Percentiles rank a stretch among this genome's conserved stretches.
phyloP scores from a whole-genome alignment of 2,113 vertebrate species.

The Corvus hawaiiensis region DNA sequence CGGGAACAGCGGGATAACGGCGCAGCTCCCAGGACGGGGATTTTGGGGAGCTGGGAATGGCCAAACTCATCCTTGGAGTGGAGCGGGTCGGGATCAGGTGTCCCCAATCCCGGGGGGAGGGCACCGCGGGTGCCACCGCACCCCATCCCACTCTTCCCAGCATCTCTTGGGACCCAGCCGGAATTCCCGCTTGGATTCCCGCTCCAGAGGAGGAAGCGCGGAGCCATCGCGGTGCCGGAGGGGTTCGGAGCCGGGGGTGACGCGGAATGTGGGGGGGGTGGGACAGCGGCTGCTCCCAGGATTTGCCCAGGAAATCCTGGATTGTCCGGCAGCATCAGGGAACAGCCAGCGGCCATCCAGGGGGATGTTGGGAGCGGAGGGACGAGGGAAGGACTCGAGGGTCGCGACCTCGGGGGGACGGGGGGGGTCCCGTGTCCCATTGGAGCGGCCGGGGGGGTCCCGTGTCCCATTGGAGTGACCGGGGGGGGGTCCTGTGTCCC shows the following conservation, averaged over 20 bases:
- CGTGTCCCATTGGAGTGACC: background rate
- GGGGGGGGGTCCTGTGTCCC: background rate
- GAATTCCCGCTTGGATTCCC: background rate
- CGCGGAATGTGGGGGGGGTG: background rate
- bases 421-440: background rate
- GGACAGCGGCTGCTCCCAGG: background rate
- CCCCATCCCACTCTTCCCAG: background rate
- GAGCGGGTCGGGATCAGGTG: accelerated
- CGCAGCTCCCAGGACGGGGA: background rate
- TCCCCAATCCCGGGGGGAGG: background rate
- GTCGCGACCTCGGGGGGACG: background rate
- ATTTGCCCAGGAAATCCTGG: background rate
- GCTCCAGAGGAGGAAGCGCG: background rate
- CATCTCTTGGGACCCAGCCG: accelerated
- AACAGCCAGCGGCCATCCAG: background rate
- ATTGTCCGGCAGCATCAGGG: accelerated
- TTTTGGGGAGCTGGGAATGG: accelerated
- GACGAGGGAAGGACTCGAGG: accelerated
- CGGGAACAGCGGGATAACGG: accelerated
- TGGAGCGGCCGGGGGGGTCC: background rate
- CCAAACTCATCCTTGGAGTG: background rate
- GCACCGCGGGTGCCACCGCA: background rate
- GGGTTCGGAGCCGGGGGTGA: background rate
- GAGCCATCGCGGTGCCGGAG: background rate
- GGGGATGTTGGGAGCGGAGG: too few relatives aligned